These are phyloP conservation scores for Dolichallabes microphthalmus DNA, from an alignment of 2,113 vertebrate species.

Conservation along the genomic window DNA sequence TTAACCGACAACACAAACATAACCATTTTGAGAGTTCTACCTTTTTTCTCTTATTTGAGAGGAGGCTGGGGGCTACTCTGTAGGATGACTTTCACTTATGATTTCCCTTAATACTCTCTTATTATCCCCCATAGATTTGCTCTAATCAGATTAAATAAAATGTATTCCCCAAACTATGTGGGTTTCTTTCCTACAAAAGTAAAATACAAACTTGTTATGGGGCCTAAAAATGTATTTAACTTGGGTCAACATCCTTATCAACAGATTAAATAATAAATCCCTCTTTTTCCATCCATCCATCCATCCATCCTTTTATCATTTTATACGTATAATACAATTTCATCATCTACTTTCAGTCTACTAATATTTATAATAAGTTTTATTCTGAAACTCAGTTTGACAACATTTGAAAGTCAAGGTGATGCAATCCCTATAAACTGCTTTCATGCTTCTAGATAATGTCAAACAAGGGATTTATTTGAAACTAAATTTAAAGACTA, in stretches of 20 bases:
- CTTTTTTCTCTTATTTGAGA: too few relatives aligned
- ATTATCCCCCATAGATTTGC: slow-evolving; percentile 11
- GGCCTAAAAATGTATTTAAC: neutral
- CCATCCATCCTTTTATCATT: neutral
- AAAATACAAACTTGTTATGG: neutral
- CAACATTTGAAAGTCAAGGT: neutral
- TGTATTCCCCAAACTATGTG: neutral
- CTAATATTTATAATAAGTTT: neutral
- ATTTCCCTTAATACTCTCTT: neutral
- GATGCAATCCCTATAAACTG: neutral
- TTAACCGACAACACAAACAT: too few relatives aligned
- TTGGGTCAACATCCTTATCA: neutral
- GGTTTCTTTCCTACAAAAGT: neutral
- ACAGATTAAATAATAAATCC: neutral
- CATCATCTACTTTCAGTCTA: too few relatives aligned
- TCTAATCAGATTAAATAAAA: slow-evolving; percentile 5
- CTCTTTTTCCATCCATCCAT: neutral
- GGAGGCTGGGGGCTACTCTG: too few relatives aligned
- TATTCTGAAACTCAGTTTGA: neutral
- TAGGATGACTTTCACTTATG: too few relatives aligned
- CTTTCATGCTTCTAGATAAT: neutral
- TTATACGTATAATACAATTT: neutral
- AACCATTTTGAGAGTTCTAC: too few relatives aligned
- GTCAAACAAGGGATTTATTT: slow-evolving; percentile 12
- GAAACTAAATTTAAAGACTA: neutral